Percentiles rank a stretch among this genome's conserved stretches.
These are phyloP conservation scores for Hoplostethus mediterraneus DNA, from an alignment of 2,797 vertebrate genomes.

Conservation along the genomic window DNA sequence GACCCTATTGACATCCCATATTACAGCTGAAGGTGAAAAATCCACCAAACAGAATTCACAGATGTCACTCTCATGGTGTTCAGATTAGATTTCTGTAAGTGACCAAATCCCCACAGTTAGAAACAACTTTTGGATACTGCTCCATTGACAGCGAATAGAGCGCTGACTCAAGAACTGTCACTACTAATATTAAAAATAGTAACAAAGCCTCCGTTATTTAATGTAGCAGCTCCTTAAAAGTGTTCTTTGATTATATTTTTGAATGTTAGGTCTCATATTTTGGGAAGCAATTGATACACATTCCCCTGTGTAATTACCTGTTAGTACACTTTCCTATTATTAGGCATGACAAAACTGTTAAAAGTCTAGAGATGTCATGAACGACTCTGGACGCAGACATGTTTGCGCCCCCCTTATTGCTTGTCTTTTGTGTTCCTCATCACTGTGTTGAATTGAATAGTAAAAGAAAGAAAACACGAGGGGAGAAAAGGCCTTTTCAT, in stretches of 20 bases:
- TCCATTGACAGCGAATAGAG: slow-evolving; percentile 9
- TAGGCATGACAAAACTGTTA: not conserved
- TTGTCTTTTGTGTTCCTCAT: not conserved
- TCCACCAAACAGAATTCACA: slow-evolving; percentile 3
- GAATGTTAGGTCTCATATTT: no score
- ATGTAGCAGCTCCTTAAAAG: not conserved
- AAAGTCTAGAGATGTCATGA: not conserved
- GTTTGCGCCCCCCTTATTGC: not conserved
- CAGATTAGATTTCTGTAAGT: slow-evolving; percentile 2
- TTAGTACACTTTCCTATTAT: not conserved
- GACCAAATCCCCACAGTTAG: not conserved
- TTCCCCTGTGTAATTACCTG: no score
- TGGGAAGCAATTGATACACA: no score
- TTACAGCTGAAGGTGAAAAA: slow-evolving; percentile 47
- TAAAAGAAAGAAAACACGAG: no score
- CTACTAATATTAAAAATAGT: no score
- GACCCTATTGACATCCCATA: slow-evolving; percentile 3
- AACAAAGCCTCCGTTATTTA: not conserved
- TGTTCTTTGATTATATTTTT: not conserved
- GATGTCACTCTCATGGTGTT: not conserved
- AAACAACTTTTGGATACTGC: slow-evolving; percentile 18
- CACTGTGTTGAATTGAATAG: not conserved
- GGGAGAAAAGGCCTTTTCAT: not conserved
- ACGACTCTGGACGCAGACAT: not conserved
- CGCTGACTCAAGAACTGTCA: not conserved